Evolutionary conservation across 2,113 vertebrate genomes (phyloP).

Genomic region (Podocnemis expansa): DNA sequence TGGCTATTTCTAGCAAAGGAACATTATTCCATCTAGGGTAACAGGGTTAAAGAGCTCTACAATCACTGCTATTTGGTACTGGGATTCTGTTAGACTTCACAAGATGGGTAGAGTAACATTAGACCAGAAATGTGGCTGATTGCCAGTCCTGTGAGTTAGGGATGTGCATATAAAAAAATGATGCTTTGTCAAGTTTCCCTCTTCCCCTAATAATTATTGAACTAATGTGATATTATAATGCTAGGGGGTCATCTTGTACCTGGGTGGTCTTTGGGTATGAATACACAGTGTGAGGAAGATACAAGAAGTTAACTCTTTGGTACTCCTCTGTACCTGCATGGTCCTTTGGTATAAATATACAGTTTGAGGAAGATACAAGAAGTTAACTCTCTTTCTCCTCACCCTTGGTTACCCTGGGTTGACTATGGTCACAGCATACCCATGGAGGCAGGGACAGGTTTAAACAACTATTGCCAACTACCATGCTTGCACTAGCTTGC

Average conservation of each 20-base stretch:
- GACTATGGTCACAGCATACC: too few species aligned
- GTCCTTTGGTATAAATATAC: background rate
- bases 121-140: background rate
- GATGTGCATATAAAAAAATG: background rate
- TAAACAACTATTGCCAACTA: background rate
- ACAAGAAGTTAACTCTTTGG: background rate
- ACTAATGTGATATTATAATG: background rate
- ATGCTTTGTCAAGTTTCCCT: background rate
- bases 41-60: background rate
- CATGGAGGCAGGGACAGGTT: background rate
- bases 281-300: background rate
- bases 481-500: background rate
- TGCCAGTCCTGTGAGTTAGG: background rate
- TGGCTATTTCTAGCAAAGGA: background rate
- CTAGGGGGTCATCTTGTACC: background rate
- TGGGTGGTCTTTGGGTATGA: background rate
- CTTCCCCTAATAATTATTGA: background rate
- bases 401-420: background rate
- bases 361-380: background rate
- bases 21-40: background rate
- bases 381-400: background rate
- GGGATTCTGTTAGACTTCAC: background rate
- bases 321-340: too few species aligned
- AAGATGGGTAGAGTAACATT: background rate
- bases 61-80: too few species aligned